These are phyloP conservation scores for Heliopora coerulea DNA, from an alignment of 92 coral and sea anemone genomes.

Conservation along the genomic window DNA sequence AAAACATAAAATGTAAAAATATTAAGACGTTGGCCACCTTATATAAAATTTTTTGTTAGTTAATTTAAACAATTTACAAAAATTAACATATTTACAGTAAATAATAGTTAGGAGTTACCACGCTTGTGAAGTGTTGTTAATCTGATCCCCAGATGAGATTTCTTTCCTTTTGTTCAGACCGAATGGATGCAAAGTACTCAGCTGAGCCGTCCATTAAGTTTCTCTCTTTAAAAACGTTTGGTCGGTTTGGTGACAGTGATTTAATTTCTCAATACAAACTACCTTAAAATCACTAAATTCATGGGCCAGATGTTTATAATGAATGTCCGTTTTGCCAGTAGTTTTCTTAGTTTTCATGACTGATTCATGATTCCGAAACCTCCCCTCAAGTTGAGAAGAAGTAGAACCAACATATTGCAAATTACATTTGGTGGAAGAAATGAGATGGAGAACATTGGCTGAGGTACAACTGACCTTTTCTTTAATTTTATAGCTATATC, in stretches of 20 bases:
- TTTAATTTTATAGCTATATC: conserved; percentile 17
- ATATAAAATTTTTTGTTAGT: no score
- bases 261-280: neutral
- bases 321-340: neutral
- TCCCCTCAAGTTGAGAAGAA: conserved; percentile 24
- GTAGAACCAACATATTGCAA: conserved; percentile 39
- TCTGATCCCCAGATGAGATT: neutral
- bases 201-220: neutral
- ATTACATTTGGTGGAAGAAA: conserved; percentile 28
- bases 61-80: no score
- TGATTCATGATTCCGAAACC: conserved; percentile 5
- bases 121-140: no score
- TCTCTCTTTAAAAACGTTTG: neutral
- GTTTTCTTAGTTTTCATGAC: conserved; percentile 1
- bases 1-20: no score
- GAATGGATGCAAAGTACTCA: neutral
- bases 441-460: conserved; percentile 26
- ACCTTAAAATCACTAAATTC: neutral
- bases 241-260: neutral
- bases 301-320: neutral
- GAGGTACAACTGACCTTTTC: conserved; percentile 19
- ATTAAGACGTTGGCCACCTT: no score
- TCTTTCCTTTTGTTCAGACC: neutral
- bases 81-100: no score
- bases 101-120: no score